Evolutionary conservation across 2,888 invertebrate species (phyloP), one percentile per base, ranked within the genome.

Genomic region (Galeopsomyia nigrocyanea): DNA sequence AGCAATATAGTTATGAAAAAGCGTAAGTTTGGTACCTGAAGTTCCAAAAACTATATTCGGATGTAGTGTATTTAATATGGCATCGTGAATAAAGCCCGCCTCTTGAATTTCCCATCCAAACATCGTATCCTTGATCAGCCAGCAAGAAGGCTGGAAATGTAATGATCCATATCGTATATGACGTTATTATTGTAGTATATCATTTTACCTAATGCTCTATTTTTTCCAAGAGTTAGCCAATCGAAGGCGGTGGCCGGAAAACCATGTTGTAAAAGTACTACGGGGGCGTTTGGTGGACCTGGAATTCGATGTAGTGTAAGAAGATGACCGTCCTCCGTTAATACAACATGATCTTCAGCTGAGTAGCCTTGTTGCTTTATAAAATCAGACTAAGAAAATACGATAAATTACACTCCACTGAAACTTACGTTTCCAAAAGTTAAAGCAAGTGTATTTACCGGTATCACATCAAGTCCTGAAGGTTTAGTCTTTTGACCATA

Each of bases 261-360:
- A 0, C 97, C 97, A 82, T 96, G 96, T 80, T 95, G 94, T 49
- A 96, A 84, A 75, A 94, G 88, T 68, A 91, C 91, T 90, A 93
- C 80, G 83, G 89, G 74, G 10, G 80, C 82, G 19, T 74, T 81
- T 73, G 87, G 87, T 70, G 89, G 89, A 77, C 89, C 88, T 0
- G 94, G 94, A 80, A 97, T 95, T 76, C 96, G 90, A 81, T 96
- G 96, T 60, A 97, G 77, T 2, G 92, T 92, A 60, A 97, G 87
- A 57, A 96, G 88, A 84, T 94, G 97, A 1, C 95, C 96, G 84
- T 97, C 96, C 46, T 91, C 88, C 0, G 96, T 96, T 65, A 89
- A 86, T 0, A 94, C 89, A 0, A 89, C 88, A 80, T 95, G 94
- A 0, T 91, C 89, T 85, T 95, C 94, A 0, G 91, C 89, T 0